Base-by-base conservation (phyloP, 2,888 invertebrate species). In the Caenorhabditis virilis region DNA sequence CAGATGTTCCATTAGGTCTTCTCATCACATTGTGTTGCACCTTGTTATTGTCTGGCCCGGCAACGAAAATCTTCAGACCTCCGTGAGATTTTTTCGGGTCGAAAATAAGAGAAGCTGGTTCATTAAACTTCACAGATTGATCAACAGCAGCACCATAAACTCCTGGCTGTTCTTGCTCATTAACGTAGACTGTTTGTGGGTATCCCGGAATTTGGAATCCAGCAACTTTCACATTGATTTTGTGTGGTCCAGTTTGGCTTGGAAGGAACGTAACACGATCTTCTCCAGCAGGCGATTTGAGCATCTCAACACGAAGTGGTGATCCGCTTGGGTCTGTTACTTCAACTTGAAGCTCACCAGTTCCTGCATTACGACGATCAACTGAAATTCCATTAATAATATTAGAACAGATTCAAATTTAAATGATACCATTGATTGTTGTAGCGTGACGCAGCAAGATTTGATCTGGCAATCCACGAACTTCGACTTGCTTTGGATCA, bases 101-200 rank as follows among this genome's bases (percentile, higher is more conserved):
- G 42, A 88, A 85, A 49, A 83, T 82, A 71, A 88, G 85, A 39
- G 83, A 78, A 35, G 87, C 84, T 18, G 84, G 79, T 65, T 86
- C 86, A 22, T 86, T 85, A 53, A 85, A 83, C 46, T 67, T 71
- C 30, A 74, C 63, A 23, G 68, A 64, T 47, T 74, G 80, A 66
- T 85, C 83, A 11, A 87, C 75, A n/a, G 87, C 87, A 62, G 86
- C 86, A 41, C 88, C 88, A 52, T 76, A 78, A 15, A 83, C 77
- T 11, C 60, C 62, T 6, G 82, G 82, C 23, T 60, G 62, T 41
- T 74, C 76, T 57, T 67, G 65, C 46, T 80, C 77, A 47, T 78
- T 81, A 16, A 82, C 82, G 41, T 55, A 55, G 23, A 77, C 50
- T 30, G 69, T 70, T 54, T 75, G 63, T 15, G 78, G 78, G 39